Base-by-base conservation (phyloP, 2,797 vertebrate genomes). In the Cheirogaleus major region DNA sequence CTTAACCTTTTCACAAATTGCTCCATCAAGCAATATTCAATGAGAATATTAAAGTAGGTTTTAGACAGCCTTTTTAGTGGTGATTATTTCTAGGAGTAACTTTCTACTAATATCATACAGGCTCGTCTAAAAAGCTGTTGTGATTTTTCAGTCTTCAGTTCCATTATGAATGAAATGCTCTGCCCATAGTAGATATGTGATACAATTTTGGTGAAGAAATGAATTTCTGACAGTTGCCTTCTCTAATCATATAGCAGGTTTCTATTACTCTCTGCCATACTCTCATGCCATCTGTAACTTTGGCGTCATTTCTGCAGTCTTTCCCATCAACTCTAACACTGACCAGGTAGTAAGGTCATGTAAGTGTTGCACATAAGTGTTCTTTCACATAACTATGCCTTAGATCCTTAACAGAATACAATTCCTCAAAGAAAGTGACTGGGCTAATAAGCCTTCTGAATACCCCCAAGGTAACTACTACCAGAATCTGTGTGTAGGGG, bases 151-250 rank as follows among this genome's bases (percentile, higher is more conserved):
- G 10, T 52, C 25, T 79, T 94, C 12, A 59, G 14, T 7, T 82
- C 38, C 27, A 59, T 93, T 86, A 63, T 78, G 22, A 88, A n/a
- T 45, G 35, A 96, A 82, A 75, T 25, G 9, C 0, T 89, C 41
- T 95, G 20, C 11, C 59, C 11, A 55, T 67, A 70, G 10, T 61
- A 75, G 38, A 22, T 25, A 32, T 32, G 32, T 89, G 48, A 73
- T 73, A 67, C 50, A 80, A 79, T 80, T 73, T 93, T 91, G 38
- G 67, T 81, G 52, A 81, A 72, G 93, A 57, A 93, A 91, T 86
- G 7, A 67, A 81, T 69, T 93, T 91, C 38, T 85, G 59, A 48
- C 27, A 92, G 43, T 50, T 85, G 14, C 4, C 7, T 81, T 89
- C 20, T 93, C 41, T 82, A 93, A 91, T 35, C 69, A 78, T 65